Percentiles rank a stretch among this genome's conserved stretches.
These are phyloP conservation scores for Pimpla rufipes DNA, from an alignment of 2,888 invertebrate genomes.

Conservation along the genomic window DNA sequence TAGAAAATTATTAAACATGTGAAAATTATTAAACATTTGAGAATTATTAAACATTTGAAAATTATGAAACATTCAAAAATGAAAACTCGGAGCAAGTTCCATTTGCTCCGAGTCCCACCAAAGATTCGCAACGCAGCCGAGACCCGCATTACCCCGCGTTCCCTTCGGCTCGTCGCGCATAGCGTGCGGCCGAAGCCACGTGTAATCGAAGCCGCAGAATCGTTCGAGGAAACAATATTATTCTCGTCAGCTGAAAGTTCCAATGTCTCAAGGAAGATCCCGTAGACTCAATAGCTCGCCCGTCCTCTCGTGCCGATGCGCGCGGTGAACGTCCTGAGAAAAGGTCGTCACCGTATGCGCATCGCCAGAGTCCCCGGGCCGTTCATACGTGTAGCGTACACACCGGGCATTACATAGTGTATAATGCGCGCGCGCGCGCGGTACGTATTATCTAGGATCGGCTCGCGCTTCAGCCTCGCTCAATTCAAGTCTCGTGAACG, in stretches of 20 bases:
- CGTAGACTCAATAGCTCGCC: slow-evolving; percentile 32
- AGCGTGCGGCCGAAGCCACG: too few species aligned
- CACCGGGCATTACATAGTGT: background rate
- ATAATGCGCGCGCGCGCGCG: background rate
- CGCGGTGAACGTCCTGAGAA: slow-evolving; percentile 68
- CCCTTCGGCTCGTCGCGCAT: too few species aligned
- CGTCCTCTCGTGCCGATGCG: slow-evolving; percentile 20
- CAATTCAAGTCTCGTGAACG: slow-evolving; percentile 15
- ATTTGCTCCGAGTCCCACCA: too few species aligned
- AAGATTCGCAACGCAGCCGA: too few species aligned
- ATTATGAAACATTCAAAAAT: too few species aligned
- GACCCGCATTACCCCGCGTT: too few species aligned
- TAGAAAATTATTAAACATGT: too few species aligned
- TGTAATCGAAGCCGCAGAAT: too few species aligned
- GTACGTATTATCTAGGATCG: slow-evolving; percentile 29
- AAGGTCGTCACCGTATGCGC: slow-evolving; percentile 65
- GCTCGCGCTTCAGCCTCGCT: slow-evolving; percentile 9
- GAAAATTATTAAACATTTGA: too few species aligned
- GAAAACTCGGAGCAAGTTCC: too few species aligned
- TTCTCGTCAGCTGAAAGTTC: slow-evolving; percentile 29
- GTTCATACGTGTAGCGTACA: slow-evolving; percentile 37
- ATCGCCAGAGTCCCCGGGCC: slow-evolving; percentile 44
- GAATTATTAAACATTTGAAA: too few species aligned
- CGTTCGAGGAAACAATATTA: slow-evolving; percentile 42
- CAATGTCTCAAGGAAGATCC: slow-evolving; percentile 49